Conservation (phyloP, 2,797 vertebrate genomes). For the Pangasius djambal region DNA sequence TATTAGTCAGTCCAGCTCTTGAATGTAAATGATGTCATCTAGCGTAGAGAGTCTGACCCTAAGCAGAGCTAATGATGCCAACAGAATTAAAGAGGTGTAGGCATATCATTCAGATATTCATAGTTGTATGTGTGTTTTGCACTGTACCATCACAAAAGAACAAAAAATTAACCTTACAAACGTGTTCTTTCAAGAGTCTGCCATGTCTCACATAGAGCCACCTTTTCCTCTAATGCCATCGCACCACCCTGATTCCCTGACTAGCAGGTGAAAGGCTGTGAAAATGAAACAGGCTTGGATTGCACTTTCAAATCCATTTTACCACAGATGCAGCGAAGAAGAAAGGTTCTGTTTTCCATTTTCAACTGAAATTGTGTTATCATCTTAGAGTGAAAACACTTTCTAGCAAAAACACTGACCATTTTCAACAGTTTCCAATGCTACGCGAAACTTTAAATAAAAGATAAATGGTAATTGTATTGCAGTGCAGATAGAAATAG, state of each 20-base stretch:
- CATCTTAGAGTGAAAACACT: not conserved
- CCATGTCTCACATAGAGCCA: not conserved
- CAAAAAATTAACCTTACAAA: not conserved
- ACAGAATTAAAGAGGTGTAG: not conserved
- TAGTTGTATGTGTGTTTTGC: not conserved
- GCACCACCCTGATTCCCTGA: not conserved
- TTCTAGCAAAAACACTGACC: not conserved
- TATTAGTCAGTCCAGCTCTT: not conserved
- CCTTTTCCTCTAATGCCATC: conserved; percentile 3
- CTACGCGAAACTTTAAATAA: not conserved
- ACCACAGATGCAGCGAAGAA: not conserved
- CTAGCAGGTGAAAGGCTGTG: conserved; percentile 20
- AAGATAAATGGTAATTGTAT: not conserved
- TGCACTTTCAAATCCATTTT: conserved; percentile 24
- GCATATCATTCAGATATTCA: not conserved
- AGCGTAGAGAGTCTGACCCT: not conserved
- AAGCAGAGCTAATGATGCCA: not conserved
- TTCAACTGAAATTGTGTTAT: conserved; percentile 9
- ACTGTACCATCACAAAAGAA: not conserved
- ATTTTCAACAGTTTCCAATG: not conserved
- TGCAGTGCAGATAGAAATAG: no score
- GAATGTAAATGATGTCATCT: not conserved
- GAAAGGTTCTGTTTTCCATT: not conserved
- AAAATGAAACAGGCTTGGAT: conserved; percentile 22
- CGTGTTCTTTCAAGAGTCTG: not conserved